Evolutionary conservation across 2,113 vertebrate genomes (phyloP), one percentile per base, ranked within the genome.

Genomic region (Marmota flaviventris): DNA sequence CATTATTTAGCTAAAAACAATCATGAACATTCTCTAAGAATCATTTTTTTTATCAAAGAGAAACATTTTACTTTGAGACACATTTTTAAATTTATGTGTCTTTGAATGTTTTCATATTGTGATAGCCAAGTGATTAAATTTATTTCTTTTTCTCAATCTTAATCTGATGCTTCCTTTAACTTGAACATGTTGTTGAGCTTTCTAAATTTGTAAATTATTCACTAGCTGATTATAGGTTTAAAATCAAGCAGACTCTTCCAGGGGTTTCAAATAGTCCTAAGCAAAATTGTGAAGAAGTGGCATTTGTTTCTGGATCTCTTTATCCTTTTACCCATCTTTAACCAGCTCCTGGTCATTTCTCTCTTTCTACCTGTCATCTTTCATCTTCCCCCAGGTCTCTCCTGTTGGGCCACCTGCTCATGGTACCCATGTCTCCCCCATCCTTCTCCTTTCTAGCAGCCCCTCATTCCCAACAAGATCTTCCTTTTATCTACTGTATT

Each of bases 131-230:
- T 25, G 69, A 91, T 78, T 45, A 37, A 25, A 79, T 67, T 56
- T 85, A 70, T 67, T 73, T 89, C 61, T 89, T 70, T 53, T 72
- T 61, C 53, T 89, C 20, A 24, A 1, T 86, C 70, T 95, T 92
- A 14, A 34, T 48, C 34, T 29, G 58, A 39, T 56, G 70, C 13
- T 48, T 79, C 69, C 69, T 97, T 93, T 82, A 61, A 84, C 42
- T 85, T 93, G 69, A 48, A 69, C 12, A 53, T 92, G 65, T 39
- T 37, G 67, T 63, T 73, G 58, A 97, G 51, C 93, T 93, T 95
- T 94, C 90, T 81, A 69, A 63, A 85, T 87, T 48, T 73, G 22
- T 92, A 93, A 92, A 97, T 95, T 97, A 93, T 92, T 94, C 73
- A 93, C 95, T 51, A 92, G 53, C 45, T 81, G 93, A 82, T 78